Evolutionary conservation across 1,140 invertebrate species (phyloP).

Genomic region (Drosophila mauritiana): DNA sequence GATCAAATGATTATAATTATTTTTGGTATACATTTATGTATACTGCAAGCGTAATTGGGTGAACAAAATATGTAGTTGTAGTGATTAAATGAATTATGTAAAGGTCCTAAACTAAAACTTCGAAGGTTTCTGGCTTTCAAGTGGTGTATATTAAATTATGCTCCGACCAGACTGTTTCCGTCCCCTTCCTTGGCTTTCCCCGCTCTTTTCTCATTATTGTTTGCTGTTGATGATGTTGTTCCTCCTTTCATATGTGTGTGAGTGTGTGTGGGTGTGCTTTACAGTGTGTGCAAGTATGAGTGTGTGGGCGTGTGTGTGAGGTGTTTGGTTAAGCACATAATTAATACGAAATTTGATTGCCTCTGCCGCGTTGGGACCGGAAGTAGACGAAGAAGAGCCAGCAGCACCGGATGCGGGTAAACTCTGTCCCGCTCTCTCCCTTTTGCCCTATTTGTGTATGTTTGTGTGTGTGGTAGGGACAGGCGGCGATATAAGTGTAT

Average conservation of each 20-base stretch:
- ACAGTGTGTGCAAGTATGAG: slow-evolving; percentile 11
- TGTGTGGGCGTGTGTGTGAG: slow-evolving; percentile 37
- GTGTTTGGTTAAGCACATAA: slow-evolving; percentile 82
- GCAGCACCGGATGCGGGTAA: slow-evolving; percentile 41
- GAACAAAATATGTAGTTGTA: too few species aligned
- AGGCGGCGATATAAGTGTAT: background rate
- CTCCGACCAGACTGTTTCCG: background rate
- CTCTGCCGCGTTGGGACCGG: slow-evolving; percentile 72
- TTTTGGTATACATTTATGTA: too few species aligned
- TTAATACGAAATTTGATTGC: slow-evolving; percentile 82
- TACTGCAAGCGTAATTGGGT: too few species aligned
- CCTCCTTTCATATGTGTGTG: slow-evolving; percentile 11
- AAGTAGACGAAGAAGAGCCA: slow-evolving; percentile 25
- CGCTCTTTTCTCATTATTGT: slow-evolving; percentile 15
- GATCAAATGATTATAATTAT: too few species aligned
- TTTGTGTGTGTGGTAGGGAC: background rate
- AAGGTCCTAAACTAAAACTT: too few species aligned
- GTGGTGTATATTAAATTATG: too few species aligned
- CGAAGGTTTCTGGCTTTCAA: background rate
- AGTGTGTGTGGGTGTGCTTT: slow-evolving; percentile 8
- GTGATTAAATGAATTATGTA: too few species aligned
- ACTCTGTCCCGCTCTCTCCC: background rate
- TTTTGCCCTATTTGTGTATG: background rate
- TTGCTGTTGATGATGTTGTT: slow-evolving; percentile 41
- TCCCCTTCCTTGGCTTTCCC: background rate